Base-by-base conservation (phyloP, 2,113 vertebrate genomes). In the Myiozetetes cayanensis region DNA sequence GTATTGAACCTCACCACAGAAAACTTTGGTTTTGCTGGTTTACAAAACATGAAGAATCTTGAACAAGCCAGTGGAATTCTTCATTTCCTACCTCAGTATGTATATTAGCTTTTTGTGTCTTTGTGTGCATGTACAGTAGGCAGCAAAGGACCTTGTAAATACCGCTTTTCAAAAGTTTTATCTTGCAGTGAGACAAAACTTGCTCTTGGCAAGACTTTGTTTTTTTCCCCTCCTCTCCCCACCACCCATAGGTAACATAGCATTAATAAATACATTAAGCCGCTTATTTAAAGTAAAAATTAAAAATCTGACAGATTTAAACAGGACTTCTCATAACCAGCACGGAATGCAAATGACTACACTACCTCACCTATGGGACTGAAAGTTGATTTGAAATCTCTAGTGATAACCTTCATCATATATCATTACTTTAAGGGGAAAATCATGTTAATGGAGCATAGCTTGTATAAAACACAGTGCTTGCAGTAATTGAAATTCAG, bases 361-460 rank as follows among this genome's bases (percentile, higher is more conserved):
- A 98, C 98, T 98, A 98, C 98, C 98, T 98, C 98, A 98, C 86
- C 82, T 94, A 81, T 77, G 87, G 93, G 93, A 97, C 86, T 97
- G 97, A 96, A 97, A 97, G 91, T 93, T 97, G 89, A 95, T 97
- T 93, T 63, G 92, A 94, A 94, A 92, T 96, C 85, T 96, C 79
- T 91, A 96, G 88, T 95, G 47, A 90, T 91, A 93, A 70, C 81
- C 78, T 90, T 96, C 67, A 55, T 92, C 19, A 35, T 81, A 15
- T 58, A 53, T 79, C 20, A 33, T 94, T 96, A 91, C 91, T 71
- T 94, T 77, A 89, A 77, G 67, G 84, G 68, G 41, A 76, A 78
- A 59, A 77, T 59, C 89, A 55, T 70, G 50, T 82, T 97, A 93
- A 93, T 91, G 65, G 84, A 77, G 53, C 85, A 85, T 97, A 98